These are phyloP conservation scores for Lateolabrax maculatus DNA, from an alignment of 2,797 vertebrate species.

Conservation along the genomic window DNA sequence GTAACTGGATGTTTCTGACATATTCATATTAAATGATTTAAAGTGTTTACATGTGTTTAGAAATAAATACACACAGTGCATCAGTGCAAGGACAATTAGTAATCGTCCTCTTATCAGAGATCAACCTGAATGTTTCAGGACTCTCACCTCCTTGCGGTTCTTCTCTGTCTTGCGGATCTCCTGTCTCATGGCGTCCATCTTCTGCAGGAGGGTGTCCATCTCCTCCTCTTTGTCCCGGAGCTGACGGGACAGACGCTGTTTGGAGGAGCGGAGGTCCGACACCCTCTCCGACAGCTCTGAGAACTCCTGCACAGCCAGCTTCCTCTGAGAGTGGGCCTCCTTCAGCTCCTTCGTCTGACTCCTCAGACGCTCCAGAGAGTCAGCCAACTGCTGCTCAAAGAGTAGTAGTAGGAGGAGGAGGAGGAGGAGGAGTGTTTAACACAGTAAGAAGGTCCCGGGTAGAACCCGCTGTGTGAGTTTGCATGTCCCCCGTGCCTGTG, in stretches of 20 bases:
- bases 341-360: conserved; percentile 94
- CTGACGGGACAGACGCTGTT: conserved; percentile 93
- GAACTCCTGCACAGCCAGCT: conserved; percentile 94
- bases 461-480: too few species aligned
- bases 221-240: conserved; percentile 96
- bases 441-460: too few species aligned
- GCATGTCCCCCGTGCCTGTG: too few species aligned
- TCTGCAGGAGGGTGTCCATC: conserved; percentile 91
- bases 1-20: too few species aligned
- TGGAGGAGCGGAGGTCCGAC: conserved; percentile 92
- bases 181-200: conserved; percentile 90
- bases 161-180: conserved; percentile 93
- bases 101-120: too few species aligned
- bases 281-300: conserved; percentile 93
- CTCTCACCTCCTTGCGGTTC: conserved; percentile 89
- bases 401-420: background rate
- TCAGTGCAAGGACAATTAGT: too few species aligned
- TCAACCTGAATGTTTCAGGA: background rate
- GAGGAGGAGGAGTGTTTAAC: too few species aligned
- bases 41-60: too few species aligned
- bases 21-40: too few species aligned
- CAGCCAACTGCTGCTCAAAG: conserved; percentile 90
- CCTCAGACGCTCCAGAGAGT: conserved; percentile 93
- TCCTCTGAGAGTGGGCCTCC: conserved; percentile 94
- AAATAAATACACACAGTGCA: too few species aligned